Evolutionary conservation across 2,113 vertebrate genomes (phyloP).

Genomic region (Strix aluco): DNA sequence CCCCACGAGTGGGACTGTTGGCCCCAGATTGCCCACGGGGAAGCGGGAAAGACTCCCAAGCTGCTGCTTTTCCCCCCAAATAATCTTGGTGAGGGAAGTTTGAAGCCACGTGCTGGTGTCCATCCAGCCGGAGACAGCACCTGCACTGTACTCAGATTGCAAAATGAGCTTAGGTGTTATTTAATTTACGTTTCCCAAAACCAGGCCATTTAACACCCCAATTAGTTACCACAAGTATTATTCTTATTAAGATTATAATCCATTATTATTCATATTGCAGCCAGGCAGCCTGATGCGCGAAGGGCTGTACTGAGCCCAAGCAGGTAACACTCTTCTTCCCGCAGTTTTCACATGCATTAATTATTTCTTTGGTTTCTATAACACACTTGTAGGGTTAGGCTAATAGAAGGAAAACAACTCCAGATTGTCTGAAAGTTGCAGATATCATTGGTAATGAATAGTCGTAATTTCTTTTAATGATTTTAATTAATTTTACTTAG

Average conservation of each 20-base stretch:
- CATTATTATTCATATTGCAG: neutral
- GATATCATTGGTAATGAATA: neutral
- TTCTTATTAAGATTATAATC: neutral
- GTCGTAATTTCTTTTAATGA: neutral
- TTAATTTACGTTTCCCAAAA: neutral
- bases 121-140: neutral
- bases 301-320: neutral
- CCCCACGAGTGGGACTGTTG: neutral
- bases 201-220: neutral
- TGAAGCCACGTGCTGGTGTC: neutral
- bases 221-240: neutral
- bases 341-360: neutral
- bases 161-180: neutral
- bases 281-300: neutral
- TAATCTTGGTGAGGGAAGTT: neutral
- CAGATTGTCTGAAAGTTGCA: neutral
- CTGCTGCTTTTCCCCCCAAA: neutral
- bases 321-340: neutral
- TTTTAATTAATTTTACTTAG: slow-evolving; percentile 36
- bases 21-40: neutral
- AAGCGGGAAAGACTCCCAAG: fast-evolving
- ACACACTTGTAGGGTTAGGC: neutral
- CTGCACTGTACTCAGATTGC: neutral
- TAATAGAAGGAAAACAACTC: neutral
- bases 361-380: neutral